Evolutionary conservation across 2,888 invertebrate genomes (phyloP), one percentile per base, ranked within the genome.

Genomic region (Deladenus siricidicola): DNA sequence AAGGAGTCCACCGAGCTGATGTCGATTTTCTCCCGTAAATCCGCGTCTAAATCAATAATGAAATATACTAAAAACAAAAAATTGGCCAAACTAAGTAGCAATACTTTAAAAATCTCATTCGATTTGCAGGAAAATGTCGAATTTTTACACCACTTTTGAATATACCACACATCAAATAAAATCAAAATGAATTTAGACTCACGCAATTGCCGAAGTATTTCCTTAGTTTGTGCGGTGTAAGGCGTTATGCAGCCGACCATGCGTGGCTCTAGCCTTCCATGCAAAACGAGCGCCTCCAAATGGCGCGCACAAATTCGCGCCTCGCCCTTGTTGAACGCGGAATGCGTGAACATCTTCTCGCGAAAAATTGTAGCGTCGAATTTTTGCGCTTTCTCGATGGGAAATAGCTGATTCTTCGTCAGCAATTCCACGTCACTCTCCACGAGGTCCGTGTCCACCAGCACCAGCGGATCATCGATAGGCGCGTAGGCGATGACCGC

Each of bases 1-100:
- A 84, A 85, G 1, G 84, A 84, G 75, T 85, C 85, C 1, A 85
- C 84, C 2, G 84, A 83, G 64, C 82, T 69, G 44, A 71, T 54
- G 3, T 56, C 60, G 8, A 58, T 3, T 6, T 29, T n/a, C 14
- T 24, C 14, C 14, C 29, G 26, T 19, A 49, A 8, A 2, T 59
- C 47, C 44, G 24, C 14, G 19, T 19, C 44, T 55, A 48, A 30
- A 55, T 14, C n/a, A 23, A 43, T 29, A n/a, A 23, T 3, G 4
- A 2, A 57, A 6, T 57, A 26, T 6, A 58, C 29, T 34, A 56
- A 58, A 21, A 24, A 42, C 23, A 34, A 60, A 60, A 48, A 59
- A n/a, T n/a, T n/a, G n/a, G n/a, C n/a, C n/a, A n/a, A n/a, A n/a
- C n/a, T n/a, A n/a, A n/a, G n/a, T n/a, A n/a, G n/a, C n/a, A n/a